Evolutionary conservation across 53 echinoderm and acorn worm species (phyloP), one percentile per base, ranked within the genome.

Genomic region (Echinarachnius parma): DNA sequence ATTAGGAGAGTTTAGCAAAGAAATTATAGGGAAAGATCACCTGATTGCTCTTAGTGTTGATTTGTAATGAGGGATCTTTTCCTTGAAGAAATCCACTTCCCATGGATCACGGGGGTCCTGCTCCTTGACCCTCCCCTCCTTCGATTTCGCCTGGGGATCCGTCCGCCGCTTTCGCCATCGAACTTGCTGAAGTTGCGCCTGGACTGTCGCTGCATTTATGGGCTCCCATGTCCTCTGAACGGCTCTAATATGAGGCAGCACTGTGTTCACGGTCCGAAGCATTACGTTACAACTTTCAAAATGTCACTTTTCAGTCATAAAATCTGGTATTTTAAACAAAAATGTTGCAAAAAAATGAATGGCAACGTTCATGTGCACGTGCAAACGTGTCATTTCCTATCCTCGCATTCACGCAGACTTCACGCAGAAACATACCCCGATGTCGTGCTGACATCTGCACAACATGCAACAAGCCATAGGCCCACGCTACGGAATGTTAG

Each of bases 61-160:
- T 21, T 74, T 84, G 58, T 92, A 89, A 31, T 85, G 78, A 15
- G 62, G 45, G 15, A 59, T 63, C 68, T 89, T 92, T 25, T 65
- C 76, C 27, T 53, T 60, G 18, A 84, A 28, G 34, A 85, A 88
- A 16, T 75, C 77, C 34, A 75, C 36, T 50, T 92, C 92, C 81
- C 85, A 85, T 58, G 92, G 88, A 57, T 92, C 92, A 28, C 77
- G 56, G 29, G 92, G 92, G 31, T 88, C 89, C 33, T 85, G 88
- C 57, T 80, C 67, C 81, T 81, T 71, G n/a, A 82, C 76, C 34
- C 79, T 75, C 36, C 77, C 75, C 7, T 69, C 48, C 64, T 92
- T 92, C 0, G 92, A 92, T 62, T 85, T 81, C 21, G 88, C 87
- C 20, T 55, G 83, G 7, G 92, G 92, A 58, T 80, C 82, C 27